Evolutionary conservation across 2,797 vertebrate genomes (phyloP).

Genomic region (Iguana delicatissima): DNA sequence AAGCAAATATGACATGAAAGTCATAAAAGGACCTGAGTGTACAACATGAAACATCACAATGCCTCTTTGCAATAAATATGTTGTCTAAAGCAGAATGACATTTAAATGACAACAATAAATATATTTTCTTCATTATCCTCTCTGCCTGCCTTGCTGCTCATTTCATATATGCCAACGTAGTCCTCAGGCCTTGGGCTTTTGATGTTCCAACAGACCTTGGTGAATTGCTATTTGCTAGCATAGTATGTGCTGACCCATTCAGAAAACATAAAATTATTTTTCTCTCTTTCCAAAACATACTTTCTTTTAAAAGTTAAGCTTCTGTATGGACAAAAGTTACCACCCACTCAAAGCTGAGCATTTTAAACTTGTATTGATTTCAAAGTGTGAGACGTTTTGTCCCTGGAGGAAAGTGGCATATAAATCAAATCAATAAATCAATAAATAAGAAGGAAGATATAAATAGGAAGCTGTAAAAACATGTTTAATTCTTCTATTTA

Average conservation of each 20-base stretch:
- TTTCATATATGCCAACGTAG: constrained; percentile 27
- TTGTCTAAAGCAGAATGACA: constrained; percentile 52
- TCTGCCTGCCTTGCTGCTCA: constrained; percentile 36
- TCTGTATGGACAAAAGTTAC: not conserved
- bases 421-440: no score
- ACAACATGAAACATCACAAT: constrained; percentile 30
- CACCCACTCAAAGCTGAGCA: not conserved
- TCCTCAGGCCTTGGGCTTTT: not conserved
- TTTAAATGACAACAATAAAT: constrained; percentile 61
- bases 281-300: not conserved
- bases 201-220: not conserved
- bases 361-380: not conserved
- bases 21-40: constrained; percentile 29
- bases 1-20: constrained; percentile 56
- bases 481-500: not conserved
- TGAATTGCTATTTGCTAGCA: constrained; percentile 5
- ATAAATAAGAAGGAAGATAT: no score
- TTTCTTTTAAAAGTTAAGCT: not conserved
- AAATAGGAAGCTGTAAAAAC: not conserved
- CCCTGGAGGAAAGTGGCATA: no score
- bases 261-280: not conserved
- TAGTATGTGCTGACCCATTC: constrained; percentile 21
- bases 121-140: constrained; percentile 40
- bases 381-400: not conserved
- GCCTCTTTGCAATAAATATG: constrained; percentile 54